Evolutionary conservation across 2,113 vertebrate species (phyloP).

Genomic region (Hemiprocne comata): DNA sequence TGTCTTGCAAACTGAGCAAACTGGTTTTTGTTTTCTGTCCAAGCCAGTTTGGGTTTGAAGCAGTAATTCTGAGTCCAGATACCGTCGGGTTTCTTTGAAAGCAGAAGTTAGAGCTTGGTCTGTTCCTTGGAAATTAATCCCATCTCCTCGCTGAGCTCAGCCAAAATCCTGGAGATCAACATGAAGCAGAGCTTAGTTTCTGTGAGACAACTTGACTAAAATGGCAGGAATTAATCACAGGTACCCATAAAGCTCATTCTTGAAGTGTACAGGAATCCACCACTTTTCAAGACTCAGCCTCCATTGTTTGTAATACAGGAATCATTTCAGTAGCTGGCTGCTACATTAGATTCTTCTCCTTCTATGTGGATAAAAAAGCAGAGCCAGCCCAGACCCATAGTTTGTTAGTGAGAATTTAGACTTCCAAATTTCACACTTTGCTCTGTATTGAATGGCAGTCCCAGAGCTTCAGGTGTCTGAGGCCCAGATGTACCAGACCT

Average conservation of each 20-base stretch:
- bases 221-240: neutral
- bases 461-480: neutral
- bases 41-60: conserved; percentile 10
- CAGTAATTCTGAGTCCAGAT: neutral
- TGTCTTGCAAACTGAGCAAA: neutral
- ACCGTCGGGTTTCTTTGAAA: conserved; percentile 6
- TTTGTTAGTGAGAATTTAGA: neutral
- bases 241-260: neutral
- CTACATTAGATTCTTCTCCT: neutral
- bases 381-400: neutral
- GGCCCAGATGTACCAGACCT: neutral
- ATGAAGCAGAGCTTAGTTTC: neutral
- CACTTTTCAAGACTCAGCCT: neutral
- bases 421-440: neutral
- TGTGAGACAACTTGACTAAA: neutral
- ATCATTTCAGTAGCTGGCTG: neutral
- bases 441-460: neutral
- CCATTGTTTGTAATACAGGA: neutral
- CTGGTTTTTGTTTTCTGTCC: neutral
- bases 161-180: neutral
- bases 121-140: neutral
- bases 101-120: neutral
- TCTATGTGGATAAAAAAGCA: neutral
- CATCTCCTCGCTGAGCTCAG: neutral
- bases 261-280: neutral